A percentile compares a stretch with the other conserved stretches of the same genome.
These are phyloP conservation scores for Sporophila hypoxantha DNA, from an alignment of 2,113 vertebrate genomes.

Conservation along the genomic window DNA sequence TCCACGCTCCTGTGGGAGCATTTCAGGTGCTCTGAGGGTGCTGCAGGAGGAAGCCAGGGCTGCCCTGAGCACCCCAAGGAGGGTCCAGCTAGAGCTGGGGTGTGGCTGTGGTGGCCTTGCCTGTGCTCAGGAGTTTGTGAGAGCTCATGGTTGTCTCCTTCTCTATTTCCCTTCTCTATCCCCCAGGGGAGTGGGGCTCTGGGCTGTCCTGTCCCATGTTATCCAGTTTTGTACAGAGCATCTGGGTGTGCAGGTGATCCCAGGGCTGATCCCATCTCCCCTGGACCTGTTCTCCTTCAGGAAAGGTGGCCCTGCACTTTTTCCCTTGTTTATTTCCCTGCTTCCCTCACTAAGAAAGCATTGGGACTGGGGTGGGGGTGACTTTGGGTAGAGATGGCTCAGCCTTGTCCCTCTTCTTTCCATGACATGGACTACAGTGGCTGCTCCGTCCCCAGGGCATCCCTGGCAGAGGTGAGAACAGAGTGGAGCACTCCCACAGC, in stretches of 20 bases:
- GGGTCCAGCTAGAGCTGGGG: background rate
- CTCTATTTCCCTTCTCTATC: background rate
- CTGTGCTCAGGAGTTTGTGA: background rate
- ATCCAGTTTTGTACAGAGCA: background rate
- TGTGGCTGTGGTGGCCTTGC: background rate
- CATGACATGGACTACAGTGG: background rate
- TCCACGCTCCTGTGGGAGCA: background rate
- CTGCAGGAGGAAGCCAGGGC: background rate
- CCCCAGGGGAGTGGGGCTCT: background rate
- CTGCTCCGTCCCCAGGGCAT: background rate
- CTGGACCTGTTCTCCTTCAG: background rate
- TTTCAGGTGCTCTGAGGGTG: background rate
- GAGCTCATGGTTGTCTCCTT: background rate
- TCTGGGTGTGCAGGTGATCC: background rate
- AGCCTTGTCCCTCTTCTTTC: background rate
- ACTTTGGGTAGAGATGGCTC: background rate
- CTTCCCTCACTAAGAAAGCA: background rate
- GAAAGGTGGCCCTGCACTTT: background rate
- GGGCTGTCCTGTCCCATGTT: background rate
- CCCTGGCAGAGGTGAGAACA: background rate
- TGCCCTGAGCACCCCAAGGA: background rate
- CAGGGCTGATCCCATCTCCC: background rate
- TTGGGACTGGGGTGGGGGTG: background rate
- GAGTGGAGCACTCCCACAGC: background rate
- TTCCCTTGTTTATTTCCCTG: background rate